Base-by-base conservation (phyloP, 2,888 invertebrate species). In the Aspidapion aeneum region DNA sequence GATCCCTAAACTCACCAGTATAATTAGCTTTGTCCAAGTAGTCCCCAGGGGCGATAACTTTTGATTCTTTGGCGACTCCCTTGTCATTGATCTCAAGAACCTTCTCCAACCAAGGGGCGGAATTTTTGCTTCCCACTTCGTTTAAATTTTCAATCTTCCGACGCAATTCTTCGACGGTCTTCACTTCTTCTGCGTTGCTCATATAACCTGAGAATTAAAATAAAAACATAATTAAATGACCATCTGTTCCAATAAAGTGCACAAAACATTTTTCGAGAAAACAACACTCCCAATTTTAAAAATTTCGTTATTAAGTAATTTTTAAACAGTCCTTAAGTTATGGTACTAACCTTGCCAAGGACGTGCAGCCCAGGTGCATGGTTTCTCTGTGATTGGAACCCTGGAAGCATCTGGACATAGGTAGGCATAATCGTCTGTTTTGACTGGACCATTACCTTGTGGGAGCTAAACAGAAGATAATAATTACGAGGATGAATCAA, bases 351-450 rank as follows among this genome's bases (percentile, higher is more conserved):
- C 90, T 74, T 88, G 91, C 91, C 93, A 93, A n/a, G 93, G 93
- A 63, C 93, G 83, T 0, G 90, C 90, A 0, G 93, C 93, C 93
- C 93, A 94, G 0, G 88, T 86, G 74, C 93, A 94, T 1, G 87
- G 83, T 16, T 80, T 82, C 52, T 86, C 84, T 22, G 84, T 87
- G 12, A 92, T 82, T 1, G 90, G 85, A 0, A 85, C 84, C 72
- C 87, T 88, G 3, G 84, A 85, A 1, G 91, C 93, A 74, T 93
- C 93, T 1, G 88, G 90, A 74, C 93, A 94, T 51, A 94, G 84
- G 74, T 92, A 91, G 57, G 88, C 86, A 76, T 84, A 93, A 21
- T 90, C 85, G 5, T 83, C 84, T 0, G 88, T 85, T 66, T 87
- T 85, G 0, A 85, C 86, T 17, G 86, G 83, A 0, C 82, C 81